Conservation (phyloP, 2,888 invertebrate genomes). For the Autographa pulchrina region DNA sequence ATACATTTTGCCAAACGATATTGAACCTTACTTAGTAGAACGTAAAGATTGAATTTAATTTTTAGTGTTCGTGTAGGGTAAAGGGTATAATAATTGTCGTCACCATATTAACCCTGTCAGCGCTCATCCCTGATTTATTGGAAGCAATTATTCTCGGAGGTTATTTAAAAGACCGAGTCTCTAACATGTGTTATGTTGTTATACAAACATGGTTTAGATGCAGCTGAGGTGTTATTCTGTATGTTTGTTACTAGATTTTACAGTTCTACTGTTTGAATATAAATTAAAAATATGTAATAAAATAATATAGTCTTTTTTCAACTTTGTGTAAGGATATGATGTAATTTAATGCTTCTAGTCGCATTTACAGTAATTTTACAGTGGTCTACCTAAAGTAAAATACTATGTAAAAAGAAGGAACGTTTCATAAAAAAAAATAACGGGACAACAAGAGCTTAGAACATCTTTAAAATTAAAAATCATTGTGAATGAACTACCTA, state of each 20-base stretch:
- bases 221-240: slow-evolving; percentile 53
- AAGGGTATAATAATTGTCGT: slow-evolving; percentile 75
- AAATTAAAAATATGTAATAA: too few species aligned
- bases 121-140: slow-evolving; percentile 83
- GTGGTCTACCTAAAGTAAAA: too few species aligned
- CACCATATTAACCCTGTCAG: slow-evolving; percentile 81
- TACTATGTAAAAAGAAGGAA: too few species aligned
- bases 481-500: neutral
- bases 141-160: slow-evolving; percentile 73
- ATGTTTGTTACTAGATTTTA: slow-evolving; percentile 8
- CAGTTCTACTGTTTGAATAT: neutral
- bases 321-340: too few species aligned
- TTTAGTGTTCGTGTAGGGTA: slow-evolving; percentile 59
- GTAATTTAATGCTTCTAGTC: too few species aligned
- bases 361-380: too few species aligned
- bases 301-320: too few species aligned
- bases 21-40: neutral
- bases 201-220: slow-evolving; percentile 68
- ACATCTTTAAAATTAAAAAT: neutral
- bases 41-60: slow-evolving; percentile 45
- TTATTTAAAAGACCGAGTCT: slow-evolving; percentile 58
- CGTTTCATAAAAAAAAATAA: too few species aligned
- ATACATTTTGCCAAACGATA: neutral
- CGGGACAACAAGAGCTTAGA: too few species aligned
- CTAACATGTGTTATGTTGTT: slow-evolving; percentile 68